phyloP scores from a whole-genome alignment of 1,140 invertebrate species.

The Himalopsyche phryganea region DNA sequence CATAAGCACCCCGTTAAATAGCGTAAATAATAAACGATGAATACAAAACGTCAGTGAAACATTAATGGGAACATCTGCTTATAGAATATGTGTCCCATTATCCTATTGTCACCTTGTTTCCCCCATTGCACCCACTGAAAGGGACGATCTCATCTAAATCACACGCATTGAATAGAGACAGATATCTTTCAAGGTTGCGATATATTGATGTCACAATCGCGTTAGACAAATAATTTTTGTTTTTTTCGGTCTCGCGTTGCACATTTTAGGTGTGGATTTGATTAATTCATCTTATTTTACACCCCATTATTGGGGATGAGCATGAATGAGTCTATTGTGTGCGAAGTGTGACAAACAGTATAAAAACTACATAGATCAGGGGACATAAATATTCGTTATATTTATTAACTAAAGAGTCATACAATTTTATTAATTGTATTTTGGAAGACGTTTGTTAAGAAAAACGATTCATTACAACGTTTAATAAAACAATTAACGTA shows the following conservation, averaged over 20 bases:
- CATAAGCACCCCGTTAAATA: constrained; percentile 19
- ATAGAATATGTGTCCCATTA: constrained; percentile 24
- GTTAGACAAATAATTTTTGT: constrained; percentile 17
- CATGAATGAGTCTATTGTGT: not conserved
- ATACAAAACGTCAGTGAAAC: constrained; percentile 26
- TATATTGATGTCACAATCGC: constrained; percentile 18
- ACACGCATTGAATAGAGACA: not conserved
- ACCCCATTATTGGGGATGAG: constrained; percentile 21
- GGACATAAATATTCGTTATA: too few relatives aligned
- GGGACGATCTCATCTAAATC: constrained; percentile 1
- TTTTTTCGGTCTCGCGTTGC: constrained; percentile 12
- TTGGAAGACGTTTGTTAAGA: too few relatives aligned
- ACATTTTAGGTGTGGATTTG: constrained; percentile 28
- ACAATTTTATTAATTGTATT: too few relatives aligned
- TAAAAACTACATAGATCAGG: too few relatives aligned
- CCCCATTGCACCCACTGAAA: constrained; percentile 12
- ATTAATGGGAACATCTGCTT: constrained; percentile 28
- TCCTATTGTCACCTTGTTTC: constrained; percentile 24
- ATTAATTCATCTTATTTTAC: constrained; percentile 28
- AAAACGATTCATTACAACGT: too few relatives aligned
- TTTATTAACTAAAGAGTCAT: too few relatives aligned
- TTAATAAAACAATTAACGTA: too few relatives aligned
- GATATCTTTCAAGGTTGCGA: not conserved
- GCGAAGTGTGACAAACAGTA: too few relatives aligned
- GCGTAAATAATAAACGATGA: constrained; percentile 23